These are phyloP conservation scores for Harpagus bidentatus DNA, from an alignment of 2,113 vertebrate genomes.

Conservation along the genomic window DNA sequence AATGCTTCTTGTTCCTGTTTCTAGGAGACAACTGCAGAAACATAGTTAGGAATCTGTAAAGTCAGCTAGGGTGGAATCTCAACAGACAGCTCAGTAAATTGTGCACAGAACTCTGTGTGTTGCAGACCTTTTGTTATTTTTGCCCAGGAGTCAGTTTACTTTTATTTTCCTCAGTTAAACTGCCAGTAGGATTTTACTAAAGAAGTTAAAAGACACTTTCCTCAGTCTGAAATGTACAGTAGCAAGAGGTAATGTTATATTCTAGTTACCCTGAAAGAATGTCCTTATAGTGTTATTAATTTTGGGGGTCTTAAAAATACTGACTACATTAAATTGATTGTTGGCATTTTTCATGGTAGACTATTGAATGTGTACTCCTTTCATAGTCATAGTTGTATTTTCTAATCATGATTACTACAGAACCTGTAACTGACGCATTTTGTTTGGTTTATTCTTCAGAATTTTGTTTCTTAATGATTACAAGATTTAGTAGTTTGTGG, in stretches of 20 bases:
- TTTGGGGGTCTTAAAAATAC: not conserved
- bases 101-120: not conserved
- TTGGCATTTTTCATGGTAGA: not conserved
- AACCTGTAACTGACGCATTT: not conserved
- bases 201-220: not conserved
- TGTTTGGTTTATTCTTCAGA: not conserved
- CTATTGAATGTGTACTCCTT: not conserved
- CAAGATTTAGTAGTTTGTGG: not conserved
- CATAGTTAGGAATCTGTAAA: constrained; percentile 46
- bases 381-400: not conserved
- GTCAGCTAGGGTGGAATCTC: constrained; percentile 35
- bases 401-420: not conserved
- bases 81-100: constrained; percentile 19
- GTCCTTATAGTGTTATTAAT: not conserved
- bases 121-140: constrained; percentile 13
- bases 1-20: constrained; percentile 48
- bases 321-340: not conserved
- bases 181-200: not conserved
- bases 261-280: not conserved
- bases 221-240: not conserved
- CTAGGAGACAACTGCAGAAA: constrained; percentile 59
- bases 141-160: not conserved
- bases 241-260: not conserved
- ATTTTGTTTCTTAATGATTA: not conserved
- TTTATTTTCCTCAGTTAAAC: not conserved